These are phyloP conservation scores for Oopsacas minuta DNA, from an alignment of 37 sponge, comb jelly and placozoan genomes.

Conservation along the genomic window DNA sequence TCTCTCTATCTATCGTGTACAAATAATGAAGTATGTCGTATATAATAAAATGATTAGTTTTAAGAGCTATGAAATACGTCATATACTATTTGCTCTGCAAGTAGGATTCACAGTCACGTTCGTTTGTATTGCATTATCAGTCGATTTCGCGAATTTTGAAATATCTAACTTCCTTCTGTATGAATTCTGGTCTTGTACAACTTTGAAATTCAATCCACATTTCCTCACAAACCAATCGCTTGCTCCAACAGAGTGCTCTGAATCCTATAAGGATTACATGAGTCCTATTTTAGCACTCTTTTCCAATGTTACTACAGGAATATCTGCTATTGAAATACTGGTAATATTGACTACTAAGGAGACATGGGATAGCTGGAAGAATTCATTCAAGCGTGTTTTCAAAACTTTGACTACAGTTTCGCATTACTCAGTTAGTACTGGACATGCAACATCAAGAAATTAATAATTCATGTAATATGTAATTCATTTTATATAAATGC, in stretches of 20 bases:
- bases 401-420: background rate
- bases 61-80: background rate
- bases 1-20: background rate
- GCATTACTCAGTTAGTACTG: background rate
- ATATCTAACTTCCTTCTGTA: background rate
- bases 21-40: background rate
- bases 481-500: background rate
- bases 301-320: background rate
- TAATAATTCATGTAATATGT: background rate
- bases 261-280: background rate
- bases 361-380: background rate
- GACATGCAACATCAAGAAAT: background rate
- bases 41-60: background rate
- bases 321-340: background rate
- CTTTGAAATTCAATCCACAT: background rate
- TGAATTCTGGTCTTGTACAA: background rate
- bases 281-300: background rate
- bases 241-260: background rate
- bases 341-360: background rate
- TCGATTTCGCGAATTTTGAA: background rate
- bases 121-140: background rate
- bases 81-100: background rate
- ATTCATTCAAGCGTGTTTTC: background rate
- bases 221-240: background rate
- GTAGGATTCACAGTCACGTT: background rate